Base-by-base conservation (phyloP, 1,140 invertebrate genomes). In the Aleiodes sp. region DNA sequence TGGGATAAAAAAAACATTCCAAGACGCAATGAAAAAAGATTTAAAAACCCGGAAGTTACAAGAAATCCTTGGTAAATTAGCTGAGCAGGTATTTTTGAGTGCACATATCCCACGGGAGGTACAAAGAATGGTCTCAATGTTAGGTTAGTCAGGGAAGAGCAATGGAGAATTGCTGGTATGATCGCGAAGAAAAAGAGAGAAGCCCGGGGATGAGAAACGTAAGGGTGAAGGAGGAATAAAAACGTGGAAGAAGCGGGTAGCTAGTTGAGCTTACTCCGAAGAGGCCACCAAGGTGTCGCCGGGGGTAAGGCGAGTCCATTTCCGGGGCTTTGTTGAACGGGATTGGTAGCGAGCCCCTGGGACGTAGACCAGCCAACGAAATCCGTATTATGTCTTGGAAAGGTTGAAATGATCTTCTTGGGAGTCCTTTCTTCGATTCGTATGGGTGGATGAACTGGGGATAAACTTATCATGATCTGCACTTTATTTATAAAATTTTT, bases 381-480 rank as follows among this genome's bases (percentile, higher is more conserved):
- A 76, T 78, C 77, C 78, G 70, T 78, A 79, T 78, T 79, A 79
- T 76, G 75, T 78, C 70, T 71, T 59, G 72, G 62, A 72, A 71
- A 46, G 66, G 70, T 46, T 73, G 59, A 74, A 79, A 78, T 79
- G 75, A 76, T 76, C 76, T 78, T 78, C 72, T 52, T 74, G 68
- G 67, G 72, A 76, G 14, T 46, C 72, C 76, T 77, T 76, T 68
- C 39, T 69, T 73, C 75, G 59, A 70, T 72, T 75, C 65, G 8
- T 16, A 46, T 16, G 16, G 41, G 8, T n/a, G 14, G 41, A 46
- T 21, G 16, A 46, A 46, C 24, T 19, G 24, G 8, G 16, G 41
- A 46, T 46, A 21, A 46, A 46, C 41, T 46, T 46, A 46, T 46
- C 41, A 2, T 19, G 8, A 7, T 2, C 16, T 46, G 4, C 41